Evolutionary conservation across 2,888 invertebrate species (phyloP).

Genomic region (Pterobdella sp.): DNA sequence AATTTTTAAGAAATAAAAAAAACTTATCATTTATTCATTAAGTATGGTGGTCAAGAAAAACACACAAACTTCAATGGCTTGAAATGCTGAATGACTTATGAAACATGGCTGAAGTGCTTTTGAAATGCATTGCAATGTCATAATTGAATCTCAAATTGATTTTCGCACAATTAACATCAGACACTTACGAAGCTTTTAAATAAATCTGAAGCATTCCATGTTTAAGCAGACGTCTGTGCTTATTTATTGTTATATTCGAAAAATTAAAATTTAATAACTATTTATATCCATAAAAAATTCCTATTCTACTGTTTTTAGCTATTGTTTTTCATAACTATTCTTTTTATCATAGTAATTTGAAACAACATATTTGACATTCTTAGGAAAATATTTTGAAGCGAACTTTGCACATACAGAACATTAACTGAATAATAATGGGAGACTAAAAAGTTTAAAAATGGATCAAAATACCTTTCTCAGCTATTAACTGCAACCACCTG

Average conservation of each 20-base stretch:
- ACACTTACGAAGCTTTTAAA: slow-evolving; percentile 2
- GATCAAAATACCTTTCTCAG: background rate
- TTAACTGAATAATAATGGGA: background rate
- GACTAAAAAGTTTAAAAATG: background rate
- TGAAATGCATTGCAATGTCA: background rate
- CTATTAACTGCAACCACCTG: background rate
- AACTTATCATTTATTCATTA: too few species aligned
- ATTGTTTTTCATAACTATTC: background rate
- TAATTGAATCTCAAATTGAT: slow-evolving; percentile 5
- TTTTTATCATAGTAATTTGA: background rate
- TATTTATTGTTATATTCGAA: too few species aligned
- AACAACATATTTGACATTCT: background rate
- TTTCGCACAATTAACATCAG: background rate
- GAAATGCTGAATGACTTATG: background rate
- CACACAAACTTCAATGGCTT: background rate
- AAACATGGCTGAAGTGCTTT: too few species aligned
- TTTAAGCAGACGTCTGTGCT: too few species aligned
- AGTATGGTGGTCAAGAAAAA: too few species aligned
- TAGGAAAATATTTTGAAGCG: background rate
- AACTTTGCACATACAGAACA: background rate
- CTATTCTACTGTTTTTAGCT: background rate
- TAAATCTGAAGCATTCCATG: background rate
- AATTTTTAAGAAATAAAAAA: too few species aligned
- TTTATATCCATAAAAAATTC: background rate
- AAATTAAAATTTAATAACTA: background rate